Conservation (phyloP, 2,888 invertebrate genomes). For the Kryphioiulus occultus region DNA sequence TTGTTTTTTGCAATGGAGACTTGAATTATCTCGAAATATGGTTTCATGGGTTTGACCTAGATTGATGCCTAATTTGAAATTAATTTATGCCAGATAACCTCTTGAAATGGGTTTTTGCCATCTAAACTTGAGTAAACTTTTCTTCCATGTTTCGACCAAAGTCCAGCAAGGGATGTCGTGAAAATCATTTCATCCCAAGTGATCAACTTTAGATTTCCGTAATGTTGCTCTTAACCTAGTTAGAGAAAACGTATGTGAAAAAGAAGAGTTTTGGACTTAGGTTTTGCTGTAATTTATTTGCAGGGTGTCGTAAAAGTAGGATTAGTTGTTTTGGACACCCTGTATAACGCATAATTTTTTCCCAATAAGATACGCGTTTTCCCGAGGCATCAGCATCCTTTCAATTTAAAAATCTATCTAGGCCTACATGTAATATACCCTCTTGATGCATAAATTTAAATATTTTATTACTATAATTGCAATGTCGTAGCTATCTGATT, state of each 20-base stretch:
- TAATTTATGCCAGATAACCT: constrained; percentile 4
- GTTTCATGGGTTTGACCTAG: background rate
- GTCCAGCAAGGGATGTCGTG: background rate
- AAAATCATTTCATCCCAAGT: background rate
- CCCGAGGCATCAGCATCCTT: no score
- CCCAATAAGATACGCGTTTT: no score
- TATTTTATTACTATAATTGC: no score
- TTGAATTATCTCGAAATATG: background rate
- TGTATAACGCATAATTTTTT: no score
- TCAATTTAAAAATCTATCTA: no score
- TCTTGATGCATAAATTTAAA: no score
- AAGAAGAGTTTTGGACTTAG: background rate
- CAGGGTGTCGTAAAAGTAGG: no score
- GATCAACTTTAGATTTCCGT: background rate
- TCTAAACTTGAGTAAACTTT: background rate
- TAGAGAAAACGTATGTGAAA: background rate
- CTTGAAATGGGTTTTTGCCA: background rate
- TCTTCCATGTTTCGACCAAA: background rate
- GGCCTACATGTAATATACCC: no score
- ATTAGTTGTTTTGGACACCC: no score
- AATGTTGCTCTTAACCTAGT: background rate
- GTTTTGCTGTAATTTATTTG: background rate
- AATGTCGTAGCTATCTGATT: no score
- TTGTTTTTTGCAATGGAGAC: background rate
- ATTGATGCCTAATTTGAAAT: background rate